phyloP scores from a whole-genome alignment of 2,113 vertebrate genomes.

The Sarotherodon lohbergeri region DNA sequence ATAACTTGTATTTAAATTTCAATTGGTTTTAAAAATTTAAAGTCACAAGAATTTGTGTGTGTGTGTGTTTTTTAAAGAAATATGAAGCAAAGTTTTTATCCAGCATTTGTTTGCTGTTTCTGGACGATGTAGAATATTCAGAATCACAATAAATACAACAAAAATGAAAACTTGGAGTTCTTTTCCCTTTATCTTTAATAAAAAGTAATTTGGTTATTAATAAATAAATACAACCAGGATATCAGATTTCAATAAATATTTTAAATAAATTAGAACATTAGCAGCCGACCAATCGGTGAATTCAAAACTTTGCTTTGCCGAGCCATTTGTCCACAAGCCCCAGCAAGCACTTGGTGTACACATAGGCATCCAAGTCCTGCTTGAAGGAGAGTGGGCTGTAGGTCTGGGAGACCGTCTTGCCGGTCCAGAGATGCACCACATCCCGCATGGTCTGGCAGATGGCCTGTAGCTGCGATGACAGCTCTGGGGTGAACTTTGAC shows the following conservation, averaged over 20 bases:
- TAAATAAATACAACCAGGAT: not conserved
- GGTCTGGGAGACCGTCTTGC: fast-evolving
- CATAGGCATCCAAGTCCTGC: fast-evolving
- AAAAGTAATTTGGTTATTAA: not conserved
- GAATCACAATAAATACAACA: not conserved
- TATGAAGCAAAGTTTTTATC: not conserved
- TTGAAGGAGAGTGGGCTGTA: not conserved
- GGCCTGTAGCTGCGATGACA: fast-evolving
- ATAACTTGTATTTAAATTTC: not conserved
- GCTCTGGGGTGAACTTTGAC: not conserved
- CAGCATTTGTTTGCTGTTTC: not conserved
- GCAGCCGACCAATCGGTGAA: not conserved
- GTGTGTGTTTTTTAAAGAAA: fast-evolving
- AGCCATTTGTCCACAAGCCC: not conserved
- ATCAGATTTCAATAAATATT: not conserved
- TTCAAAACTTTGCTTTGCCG: not conserved
- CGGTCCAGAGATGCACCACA: fast-evolving
- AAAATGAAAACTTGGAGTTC: not conserved
- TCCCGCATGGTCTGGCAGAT: not conserved
- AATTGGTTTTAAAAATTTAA: not conserved
- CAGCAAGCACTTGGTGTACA: not conserved
- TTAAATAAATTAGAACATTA: not conserved
- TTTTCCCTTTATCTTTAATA: not conserved
- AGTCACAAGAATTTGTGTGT: not conserved
- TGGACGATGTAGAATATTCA: not conserved